Percentiles rank a stretch among this genome's conserved stretches.
Conservation (phyloP, 35 echinoderm and acorn worm species). For the Holothuria glaberrima region DNA sequence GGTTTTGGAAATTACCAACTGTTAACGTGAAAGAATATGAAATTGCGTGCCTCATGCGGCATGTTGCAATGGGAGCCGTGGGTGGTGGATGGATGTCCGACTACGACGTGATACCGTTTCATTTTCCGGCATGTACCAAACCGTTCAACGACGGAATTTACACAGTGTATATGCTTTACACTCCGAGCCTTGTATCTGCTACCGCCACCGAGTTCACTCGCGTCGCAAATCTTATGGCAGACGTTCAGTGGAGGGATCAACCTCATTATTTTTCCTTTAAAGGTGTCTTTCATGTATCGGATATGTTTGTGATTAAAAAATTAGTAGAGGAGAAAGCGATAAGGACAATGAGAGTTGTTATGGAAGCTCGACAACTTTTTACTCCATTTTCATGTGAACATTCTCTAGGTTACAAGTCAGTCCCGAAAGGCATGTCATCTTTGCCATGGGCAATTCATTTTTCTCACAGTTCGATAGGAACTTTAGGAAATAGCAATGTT, state of each 20-base stretch:
- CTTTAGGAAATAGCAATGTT: neutral
- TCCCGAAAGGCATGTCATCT: neutral
- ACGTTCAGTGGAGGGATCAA: neutral
- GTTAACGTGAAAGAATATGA: constrained; percentile 27
- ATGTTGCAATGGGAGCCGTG: constrained; percentile 22
- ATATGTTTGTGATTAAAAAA: neutral
- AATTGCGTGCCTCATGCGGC: neutral
- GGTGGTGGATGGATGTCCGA: constrained; percentile 42
- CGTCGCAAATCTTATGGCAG: constrained; percentile 28
- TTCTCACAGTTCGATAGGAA: neutral
- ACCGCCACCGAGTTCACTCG: constrained; percentile 20
- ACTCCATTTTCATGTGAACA: neutral
- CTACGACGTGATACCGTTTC: constrained; percentile 29
- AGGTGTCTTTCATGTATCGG: constrained; percentile 8
- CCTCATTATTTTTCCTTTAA: neutral
- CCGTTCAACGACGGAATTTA: constrained; percentile 28
- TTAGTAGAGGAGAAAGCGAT: neutral
- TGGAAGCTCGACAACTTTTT: neutral
- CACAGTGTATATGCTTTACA: constrained; percentile 1
- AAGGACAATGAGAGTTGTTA: neutral
- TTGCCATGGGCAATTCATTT: neutral
- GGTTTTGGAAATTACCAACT: constrained; percentile 6
- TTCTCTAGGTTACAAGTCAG: neutral
- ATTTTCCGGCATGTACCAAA: constrained; percentile 5
- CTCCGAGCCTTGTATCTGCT: neutral